Percentiles rank a stretch among this genome's conserved stretches.
Conservation (phyloP, 2,113 vertebrate species). For the Mugil cephalus region DNA sequence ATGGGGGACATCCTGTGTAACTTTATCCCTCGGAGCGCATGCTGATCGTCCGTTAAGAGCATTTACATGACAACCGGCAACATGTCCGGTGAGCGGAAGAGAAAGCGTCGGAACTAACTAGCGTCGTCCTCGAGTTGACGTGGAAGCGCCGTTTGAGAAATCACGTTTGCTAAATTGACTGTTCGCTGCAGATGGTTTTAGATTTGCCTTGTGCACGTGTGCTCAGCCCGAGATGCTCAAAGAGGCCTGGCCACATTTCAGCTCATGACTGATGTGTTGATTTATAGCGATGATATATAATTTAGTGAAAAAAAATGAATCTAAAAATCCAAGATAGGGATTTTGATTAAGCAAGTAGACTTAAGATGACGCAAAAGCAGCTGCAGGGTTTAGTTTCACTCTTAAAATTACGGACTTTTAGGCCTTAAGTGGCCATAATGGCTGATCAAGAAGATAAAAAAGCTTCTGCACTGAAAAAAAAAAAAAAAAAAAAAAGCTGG, state of each 20-base stretch:
- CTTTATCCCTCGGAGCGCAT: slow-evolving; percentile 5
- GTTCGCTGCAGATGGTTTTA: slow-evolving; percentile 54
- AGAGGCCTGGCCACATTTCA: slow-evolving; percentile 32
- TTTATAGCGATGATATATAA: not conserved
- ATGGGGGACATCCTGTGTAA: slow-evolving; percentile 23
- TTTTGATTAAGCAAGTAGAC: not conserved
- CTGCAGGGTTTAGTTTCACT: not conserved
- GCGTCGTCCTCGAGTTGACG: not conserved
- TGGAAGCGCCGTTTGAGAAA: not conserved
- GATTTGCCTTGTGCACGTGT: slow-evolving; percentile 60
- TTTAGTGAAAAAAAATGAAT: slow-evolving; percentile 4
- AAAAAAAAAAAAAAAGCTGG: slow-evolving; percentile 15
- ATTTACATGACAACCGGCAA: not conserved
- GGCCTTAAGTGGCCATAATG: slow-evolving; percentile 7
- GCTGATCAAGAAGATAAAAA: slow-evolving; percentile 21
- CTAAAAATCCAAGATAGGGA: not conserved
- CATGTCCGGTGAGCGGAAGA: not conserved
- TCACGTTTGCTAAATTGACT: slow-evolving; percentile 53
- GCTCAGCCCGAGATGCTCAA: slow-evolving; percentile 43
- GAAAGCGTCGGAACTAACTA: not conserved
- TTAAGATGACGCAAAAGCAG: not conserved
- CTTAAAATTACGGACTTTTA: not conserved
- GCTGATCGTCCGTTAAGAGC: not conserved
- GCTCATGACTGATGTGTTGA: slow-evolving; percentile 14
- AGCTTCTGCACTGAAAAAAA: not conserved